Evolutionary conservation across 1,140 invertebrate species (phyloP), one percentile per base, ranked within the genome.

Genomic region (Ctenoplectra terminalis): DNA sequence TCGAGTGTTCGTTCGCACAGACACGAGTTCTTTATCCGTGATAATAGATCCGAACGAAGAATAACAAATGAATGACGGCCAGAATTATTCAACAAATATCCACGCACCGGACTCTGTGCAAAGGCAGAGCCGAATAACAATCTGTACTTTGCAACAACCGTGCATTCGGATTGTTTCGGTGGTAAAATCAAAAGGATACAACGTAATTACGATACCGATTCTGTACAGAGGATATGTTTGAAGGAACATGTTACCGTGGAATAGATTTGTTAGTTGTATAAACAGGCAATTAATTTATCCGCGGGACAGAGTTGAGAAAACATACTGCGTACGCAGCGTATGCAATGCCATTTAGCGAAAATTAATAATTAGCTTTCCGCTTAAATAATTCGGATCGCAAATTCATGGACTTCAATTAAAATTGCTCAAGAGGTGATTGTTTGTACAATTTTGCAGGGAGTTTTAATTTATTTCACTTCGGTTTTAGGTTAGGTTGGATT

Each of bases 41-140:
- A 26, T 46, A 72, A 31, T 15, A 13, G 34, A 40, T 17, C 7
- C 34, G 26, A 48, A 43, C 26, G 43, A 69, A 69, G 40, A 77
- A 77, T 50, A 63, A 58, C 43, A 40, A 67, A 76, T 34, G 50
- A 61, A 40, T n/a, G 26, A n/a, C 7, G 29, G 29, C 2, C 1
- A 9, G 67, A 79, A 72, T 72, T 72, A 79, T 72, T 79, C 76
- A 50, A 40, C 17, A 50, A 61, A 60, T 71, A 71, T 60, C 13
- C 54, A 8, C 43, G 43, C 17, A 37, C 6, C 13, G 15, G 54
- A 26, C 9, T n/a, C 20, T 20, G 20, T 11, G 40, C 37, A 69
- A 40, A 26, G 63, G 20, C 11, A 31, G 7, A 29, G 34, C 17
- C n/a, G 69, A 63, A 50, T 79, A 79, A 79, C 67, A 72, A 79